A percentile compares a stretch with the other conserved stretches of the same genome.
These are phyloP conservation scores for Anguilla marmorata DNA, from an alignment of 2,797 vertebrate genomes.

Conservation along the genomic window DNA sequence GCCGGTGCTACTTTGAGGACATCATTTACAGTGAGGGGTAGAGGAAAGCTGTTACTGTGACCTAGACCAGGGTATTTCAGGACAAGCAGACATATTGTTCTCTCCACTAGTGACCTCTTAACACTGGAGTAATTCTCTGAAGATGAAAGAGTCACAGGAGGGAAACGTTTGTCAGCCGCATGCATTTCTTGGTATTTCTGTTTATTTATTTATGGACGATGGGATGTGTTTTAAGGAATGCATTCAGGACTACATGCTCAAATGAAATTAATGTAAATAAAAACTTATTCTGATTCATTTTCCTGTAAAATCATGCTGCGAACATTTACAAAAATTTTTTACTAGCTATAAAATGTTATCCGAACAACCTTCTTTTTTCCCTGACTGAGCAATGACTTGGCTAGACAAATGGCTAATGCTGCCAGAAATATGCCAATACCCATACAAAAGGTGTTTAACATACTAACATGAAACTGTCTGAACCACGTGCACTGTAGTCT, in stretches of 20 bases:
- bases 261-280: not conserved
- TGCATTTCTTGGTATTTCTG: not conserved
- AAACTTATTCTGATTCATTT: not conserved
- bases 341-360: not conserved
- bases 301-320: not conserved
- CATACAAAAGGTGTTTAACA: too few species aligned
- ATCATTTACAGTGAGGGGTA: not conserved
- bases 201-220: not conserved
- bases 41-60: not conserved
- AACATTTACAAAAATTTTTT: not conserved
- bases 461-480: too few species aligned
- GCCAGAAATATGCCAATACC: too few species aligned
- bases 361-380: too few species aligned
- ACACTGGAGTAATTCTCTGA: not conserved
- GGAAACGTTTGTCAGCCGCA: not conserved
- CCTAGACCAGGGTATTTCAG: not conserved
- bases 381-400: too few species aligned
- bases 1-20: not conserved
- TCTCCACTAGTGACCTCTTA: slow-evolving; percentile 8
- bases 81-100: not conserved
- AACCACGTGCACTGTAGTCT: too few species aligned
- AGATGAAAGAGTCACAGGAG: not conserved
- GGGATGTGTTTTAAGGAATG: not conserved
- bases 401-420: too few species aligned
- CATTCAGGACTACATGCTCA: not conserved